Conservation (phyloP, 2,797 vertebrate species). For the Danio aesculapii region DNA sequence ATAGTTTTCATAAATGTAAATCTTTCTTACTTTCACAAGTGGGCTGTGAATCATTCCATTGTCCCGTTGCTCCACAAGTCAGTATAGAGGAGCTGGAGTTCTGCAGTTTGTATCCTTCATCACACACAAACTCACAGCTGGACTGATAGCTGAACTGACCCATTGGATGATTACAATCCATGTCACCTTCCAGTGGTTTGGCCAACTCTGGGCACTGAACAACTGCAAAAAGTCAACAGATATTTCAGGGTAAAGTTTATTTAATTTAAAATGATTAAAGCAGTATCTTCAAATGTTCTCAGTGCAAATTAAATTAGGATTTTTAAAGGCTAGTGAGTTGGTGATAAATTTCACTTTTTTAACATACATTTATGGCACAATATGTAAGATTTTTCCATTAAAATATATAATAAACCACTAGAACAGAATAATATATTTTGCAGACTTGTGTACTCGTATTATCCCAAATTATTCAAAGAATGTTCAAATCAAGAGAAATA, state of each 20-base stretch:
- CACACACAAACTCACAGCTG: conserved; percentile 72
- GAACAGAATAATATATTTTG: too few relatives aligned
- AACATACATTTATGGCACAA: too few relatives aligned
- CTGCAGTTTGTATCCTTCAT: conserved; percentile 70
- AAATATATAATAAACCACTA: too few relatives aligned
- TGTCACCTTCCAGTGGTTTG: conserved; percentile 54
- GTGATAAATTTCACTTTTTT: too few relatives aligned
- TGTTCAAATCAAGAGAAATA: too few relatives aligned
- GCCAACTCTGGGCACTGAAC: conserved; percentile 67
- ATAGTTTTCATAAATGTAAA: neutral
- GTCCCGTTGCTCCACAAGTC: conserved; percentile 68
- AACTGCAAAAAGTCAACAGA: conserved; percentile 63
- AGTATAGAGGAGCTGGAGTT: conserved; percentile 63
- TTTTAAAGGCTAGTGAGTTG: neutral
- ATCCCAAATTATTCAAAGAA: too few relatives aligned
- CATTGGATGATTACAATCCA: conserved; percentile 65
- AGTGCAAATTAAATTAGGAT: neutral
- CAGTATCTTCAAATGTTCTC: neutral
- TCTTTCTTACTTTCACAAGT: conserved; percentile 69
- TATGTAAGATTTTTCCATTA: too few relatives aligned
- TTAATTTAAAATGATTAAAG: neutral
- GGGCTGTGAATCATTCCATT: conserved; percentile 71
- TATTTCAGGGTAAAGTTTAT: neutral
- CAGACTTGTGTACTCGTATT: too few relatives aligned
- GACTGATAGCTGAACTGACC: conserved; percentile 69